Conservation (phyloP, 1,140 invertebrate genomes). For the Anoplophora glabripennis region DNA sequence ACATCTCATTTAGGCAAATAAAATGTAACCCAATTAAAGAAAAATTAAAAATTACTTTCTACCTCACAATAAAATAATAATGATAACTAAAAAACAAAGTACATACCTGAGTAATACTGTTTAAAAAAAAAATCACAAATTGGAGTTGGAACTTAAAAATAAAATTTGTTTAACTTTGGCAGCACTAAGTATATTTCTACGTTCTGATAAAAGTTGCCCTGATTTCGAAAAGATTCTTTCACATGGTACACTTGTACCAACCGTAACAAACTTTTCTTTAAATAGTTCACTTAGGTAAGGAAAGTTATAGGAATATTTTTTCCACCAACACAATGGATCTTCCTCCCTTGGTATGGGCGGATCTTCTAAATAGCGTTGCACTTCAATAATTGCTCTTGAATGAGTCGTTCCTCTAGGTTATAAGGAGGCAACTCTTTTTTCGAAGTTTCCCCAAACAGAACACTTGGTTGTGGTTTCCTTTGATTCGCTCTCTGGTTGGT, state of each 20-base stretch:
- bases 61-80: too few species aligned
- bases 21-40: too few species aligned
- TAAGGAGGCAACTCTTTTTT: conserved; percentile 14
- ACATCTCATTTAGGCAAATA: too few species aligned
- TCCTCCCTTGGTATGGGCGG: conserved; percentile 7
- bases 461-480: not conserved
- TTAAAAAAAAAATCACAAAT: too few species aligned
- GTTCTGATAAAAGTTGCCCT: conserved; percentile 9
- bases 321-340: conserved; percentile 18
- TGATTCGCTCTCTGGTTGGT: too few species aligned
- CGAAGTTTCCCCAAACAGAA: conserved; percentile 20
- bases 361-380: conserved; percentile 17
- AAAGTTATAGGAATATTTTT: conserved; percentile 18
- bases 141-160: not conserved
- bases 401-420: not conserved
- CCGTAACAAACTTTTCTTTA: conserved; percentile 12
- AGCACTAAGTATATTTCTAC: conserved; percentile 1
- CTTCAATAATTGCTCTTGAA: conserved; percentile 12
- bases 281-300: conserved; percentile 9
- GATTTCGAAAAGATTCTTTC: conserved; percentile 16
- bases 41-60: too few species aligned
- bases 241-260: conserved; percentile 15
- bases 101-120: too few species aligned
- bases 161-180: conserved; percentile 4
- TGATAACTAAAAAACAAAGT: too few species aligned